Base-by-base conservation (phyloP, 2,797 vertebrate species). In the Synaphobranchus kaupii region DNA sequence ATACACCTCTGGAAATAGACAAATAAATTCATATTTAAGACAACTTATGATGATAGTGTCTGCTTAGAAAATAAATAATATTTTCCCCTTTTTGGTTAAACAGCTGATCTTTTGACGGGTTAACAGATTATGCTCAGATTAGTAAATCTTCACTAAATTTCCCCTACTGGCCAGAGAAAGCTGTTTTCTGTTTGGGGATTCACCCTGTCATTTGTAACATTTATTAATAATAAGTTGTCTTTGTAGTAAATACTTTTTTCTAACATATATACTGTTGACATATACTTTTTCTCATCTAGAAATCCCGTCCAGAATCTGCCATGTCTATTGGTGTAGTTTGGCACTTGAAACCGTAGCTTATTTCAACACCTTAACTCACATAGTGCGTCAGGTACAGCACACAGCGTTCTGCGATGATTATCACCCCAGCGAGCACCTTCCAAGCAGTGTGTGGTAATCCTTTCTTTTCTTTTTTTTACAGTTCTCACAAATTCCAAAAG, bases 311-410 rank as follows among this genome's bases (percentile, higher is more conserved):
- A n/a, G n/a, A 44, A 34, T 78, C 25, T 81, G 58, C 76, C 39
- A n/a, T n/a, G 47, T 80, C 60, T 56, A 13, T 56, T 1, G 56
- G 22, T 81, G 25, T 44, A n/a, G 60, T 73, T 66, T 66, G 63
- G 80, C 60, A 63, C 82, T 48, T 63, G 48, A 66, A 47, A 82
- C 82, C 56, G n/a, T 9, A 52, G 12, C 39, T 86, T 56, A 63
- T 39, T 47, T 60, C 56, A 50, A 44, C 80, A 50, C 25, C 17
- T 68, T 78, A 44, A 3, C 17, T 78, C 20, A 78, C 39, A 44
- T 15, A 15, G 34, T 44, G 39, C 15, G 20, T 78, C 63, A 68
- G 6, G 20, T 44, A 22, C 73, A 78, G 39, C n/a, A 22, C 17
- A 39, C 34, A 7, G 34, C 4, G 7, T 22, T 47, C 73, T 20